These are phyloP conservation scores for Cyphomyrus plagiostoma DNA, from an alignment of 2,113 vertebrate species.

Conservation along the genomic window DNA sequence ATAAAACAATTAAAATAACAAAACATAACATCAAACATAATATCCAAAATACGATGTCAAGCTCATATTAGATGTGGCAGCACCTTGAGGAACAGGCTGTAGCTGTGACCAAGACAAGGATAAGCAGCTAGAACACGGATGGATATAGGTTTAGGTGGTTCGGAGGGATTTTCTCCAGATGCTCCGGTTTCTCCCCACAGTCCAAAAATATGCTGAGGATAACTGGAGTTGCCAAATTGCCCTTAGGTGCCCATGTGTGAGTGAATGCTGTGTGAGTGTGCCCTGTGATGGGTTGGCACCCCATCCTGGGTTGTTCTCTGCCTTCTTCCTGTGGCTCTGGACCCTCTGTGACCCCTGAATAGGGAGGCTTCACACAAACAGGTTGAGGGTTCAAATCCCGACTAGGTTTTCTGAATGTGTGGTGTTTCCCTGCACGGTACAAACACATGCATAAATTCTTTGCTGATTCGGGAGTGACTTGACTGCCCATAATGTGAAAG, in stretches of 20 bases:
- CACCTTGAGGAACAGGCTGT: neutral
- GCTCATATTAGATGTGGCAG: neutral
- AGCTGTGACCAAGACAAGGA: neutral
- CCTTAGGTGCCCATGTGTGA: no score
- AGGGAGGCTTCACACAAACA: neutral
- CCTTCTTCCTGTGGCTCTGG: neutral
- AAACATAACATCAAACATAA: neutral
- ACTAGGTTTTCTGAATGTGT: neutral
- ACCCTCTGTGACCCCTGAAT: neutral
- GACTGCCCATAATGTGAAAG: neutral
- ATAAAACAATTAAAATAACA: neutral
- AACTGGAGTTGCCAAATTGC: no score
- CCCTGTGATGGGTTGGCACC: neutral
- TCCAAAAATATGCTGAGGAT: no score
- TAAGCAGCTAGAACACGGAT: neutral
- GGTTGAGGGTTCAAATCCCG: neutral
- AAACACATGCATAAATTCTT: neutral
- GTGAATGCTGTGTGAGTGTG: neutral
- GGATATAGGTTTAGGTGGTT: neutral
- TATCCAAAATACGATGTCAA: neutral
- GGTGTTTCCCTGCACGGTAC: neutral
- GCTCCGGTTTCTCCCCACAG: no score
- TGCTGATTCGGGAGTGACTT: neutral
- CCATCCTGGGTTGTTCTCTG: neutral
- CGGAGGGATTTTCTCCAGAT: no score